Conservation (phyloP, 2,797 vertebrate genomes). For the Sebastes nivosus region DNA sequence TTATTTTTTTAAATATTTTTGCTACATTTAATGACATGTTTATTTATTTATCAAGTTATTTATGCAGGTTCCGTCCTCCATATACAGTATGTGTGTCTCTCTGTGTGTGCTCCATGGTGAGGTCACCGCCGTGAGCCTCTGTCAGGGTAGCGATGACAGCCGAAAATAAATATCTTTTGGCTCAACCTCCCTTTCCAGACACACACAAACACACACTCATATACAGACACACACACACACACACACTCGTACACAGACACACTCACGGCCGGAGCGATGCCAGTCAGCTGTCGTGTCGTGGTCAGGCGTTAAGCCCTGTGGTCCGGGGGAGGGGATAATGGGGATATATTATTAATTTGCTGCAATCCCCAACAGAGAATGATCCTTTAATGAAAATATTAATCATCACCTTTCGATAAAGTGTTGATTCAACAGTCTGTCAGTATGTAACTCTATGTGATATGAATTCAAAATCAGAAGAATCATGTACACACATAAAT, state of each 20-base stretch:
- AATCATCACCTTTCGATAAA: constrained; percentile 84
- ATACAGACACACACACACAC: not conserved
- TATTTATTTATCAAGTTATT: too few relatives aligned
- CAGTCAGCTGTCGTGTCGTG: constrained; percentile 63
- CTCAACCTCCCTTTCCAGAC: not conserved
- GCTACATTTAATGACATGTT: too few relatives aligned
- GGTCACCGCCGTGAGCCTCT: constrained; percentile 31
- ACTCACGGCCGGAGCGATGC: not conserved
- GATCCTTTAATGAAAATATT: constrained; percentile 64
- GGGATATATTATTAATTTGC: constrained; percentile 69
- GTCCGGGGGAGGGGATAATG: constrained; percentile 54
- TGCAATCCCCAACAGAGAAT: constrained; percentile 50
- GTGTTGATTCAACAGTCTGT: constrained; percentile 76
- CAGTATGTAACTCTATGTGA: too few relatives aligned
- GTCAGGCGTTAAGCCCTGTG: constrained; percentile 62
- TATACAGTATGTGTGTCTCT: not conserved
- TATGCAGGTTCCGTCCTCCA: too few relatives aligned
- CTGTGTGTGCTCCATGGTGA: not conserved
- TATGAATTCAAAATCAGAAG: too few relatives aligned
- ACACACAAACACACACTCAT: not conserved
- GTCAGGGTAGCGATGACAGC: constrained; percentile 55
- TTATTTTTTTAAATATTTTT: too few relatives aligned
- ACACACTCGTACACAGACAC: not conserved
- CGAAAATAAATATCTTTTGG: constrained; percentile 58
- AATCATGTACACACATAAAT: too few relatives aligned